phyloP scores from a whole-genome alignment of 1,140 invertebrate species.

The Callitettix versicolor region DNA sequence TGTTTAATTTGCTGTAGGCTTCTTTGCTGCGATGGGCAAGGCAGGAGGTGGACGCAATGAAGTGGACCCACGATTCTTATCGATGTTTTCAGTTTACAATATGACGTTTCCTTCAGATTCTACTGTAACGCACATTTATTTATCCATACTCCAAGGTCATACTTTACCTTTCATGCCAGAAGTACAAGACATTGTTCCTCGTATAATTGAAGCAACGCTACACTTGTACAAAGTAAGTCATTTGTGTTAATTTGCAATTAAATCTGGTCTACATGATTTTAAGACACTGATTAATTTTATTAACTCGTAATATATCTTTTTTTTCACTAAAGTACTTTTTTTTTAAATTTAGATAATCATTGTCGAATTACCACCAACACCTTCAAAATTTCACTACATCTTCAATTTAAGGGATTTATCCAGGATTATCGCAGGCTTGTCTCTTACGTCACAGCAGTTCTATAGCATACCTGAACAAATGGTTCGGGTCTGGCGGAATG shows the following conservation, averaged over 20 bases:
- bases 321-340: constrained; percentile 9
- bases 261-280: neutral
- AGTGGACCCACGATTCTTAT: constrained; percentile 80
- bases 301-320: neutral
- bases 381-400: constrained; percentile 87
- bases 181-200: constrained; percentile 49
- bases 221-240: constrained; percentile 63
- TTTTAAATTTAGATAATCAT: constrained; percentile 50
- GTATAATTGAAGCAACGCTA: constrained; percentile 65
- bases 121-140: constrained; percentile 73
- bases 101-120: constrained; percentile 67
- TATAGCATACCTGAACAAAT: constrained; percentile 59
- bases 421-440: constrained; percentile 65
- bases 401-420: constrained; percentile 87
- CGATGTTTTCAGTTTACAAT: constrained; percentile 78
- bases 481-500: constrained; percentile 79
- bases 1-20: constrained; percentile 38
- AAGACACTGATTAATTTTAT: too few species aligned
- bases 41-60: constrained; percentile 77
- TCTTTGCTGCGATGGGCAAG: constrained; percentile 69
- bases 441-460: constrained; percentile 50
- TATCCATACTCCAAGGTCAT: constrained; percentile 69
- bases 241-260: neutral
- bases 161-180: constrained; percentile 52
- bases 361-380: constrained; percentile 73